Percentiles rank a stretch among this genome's conserved stretches.
These are phyloP conservation scores for Epinephelus moara DNA, from an alignment of 2,113 vertebrate genomes.

Conservation along the genomic window DNA sequence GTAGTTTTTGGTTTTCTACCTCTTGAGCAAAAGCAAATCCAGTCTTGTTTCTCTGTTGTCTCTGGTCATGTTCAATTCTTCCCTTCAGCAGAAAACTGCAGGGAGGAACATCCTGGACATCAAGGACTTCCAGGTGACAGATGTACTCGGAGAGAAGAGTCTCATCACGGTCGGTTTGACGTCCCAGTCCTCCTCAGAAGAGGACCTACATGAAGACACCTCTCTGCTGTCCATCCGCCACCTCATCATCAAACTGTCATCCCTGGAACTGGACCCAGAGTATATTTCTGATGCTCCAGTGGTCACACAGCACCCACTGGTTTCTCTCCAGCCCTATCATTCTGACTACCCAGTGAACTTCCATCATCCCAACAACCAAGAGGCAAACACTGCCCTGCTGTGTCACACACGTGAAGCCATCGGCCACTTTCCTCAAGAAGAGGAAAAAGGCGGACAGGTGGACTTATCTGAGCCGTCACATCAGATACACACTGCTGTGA, in stretches of 20 bases:
- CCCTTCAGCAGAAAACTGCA: slow-evolving; percentile 10
- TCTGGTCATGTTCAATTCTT: too few species aligned
- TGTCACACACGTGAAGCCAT: not conserved
- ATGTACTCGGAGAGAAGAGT: slow-evolving; percentile 35
- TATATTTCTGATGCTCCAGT: accelerated
- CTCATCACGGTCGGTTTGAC: slow-evolving; percentile 1
- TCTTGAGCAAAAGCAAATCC: too few species aligned
- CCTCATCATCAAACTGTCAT: not conserved
- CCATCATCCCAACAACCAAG: too few species aligned
- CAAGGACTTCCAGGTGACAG: slow-evolving; percentile 46
- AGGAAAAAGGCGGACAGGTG: not conserved
- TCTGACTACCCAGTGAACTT: not conserved
- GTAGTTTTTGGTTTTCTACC: too few species aligned
- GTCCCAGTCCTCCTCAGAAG: not conserved
- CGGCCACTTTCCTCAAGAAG: not conserved
- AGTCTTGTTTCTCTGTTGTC: too few species aligned
- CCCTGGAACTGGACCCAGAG: not conserved
- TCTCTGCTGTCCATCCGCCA: not conserved
- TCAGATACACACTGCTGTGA: not conserved
- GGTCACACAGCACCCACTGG: not conserved
- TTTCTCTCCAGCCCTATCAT: not conserved
- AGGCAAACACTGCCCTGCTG: not conserved
- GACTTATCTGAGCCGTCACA: accelerated
- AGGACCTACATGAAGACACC: slow-evolving; percentile 2
- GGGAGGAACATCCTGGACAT: slow-evolving; percentile 56